Percentiles rank a stretch among this genome's conserved stretches.
phyloP scores from a whole-genome alignment of 2,888 invertebrate species.

The Chrysotoxum bicinctum region DNA sequence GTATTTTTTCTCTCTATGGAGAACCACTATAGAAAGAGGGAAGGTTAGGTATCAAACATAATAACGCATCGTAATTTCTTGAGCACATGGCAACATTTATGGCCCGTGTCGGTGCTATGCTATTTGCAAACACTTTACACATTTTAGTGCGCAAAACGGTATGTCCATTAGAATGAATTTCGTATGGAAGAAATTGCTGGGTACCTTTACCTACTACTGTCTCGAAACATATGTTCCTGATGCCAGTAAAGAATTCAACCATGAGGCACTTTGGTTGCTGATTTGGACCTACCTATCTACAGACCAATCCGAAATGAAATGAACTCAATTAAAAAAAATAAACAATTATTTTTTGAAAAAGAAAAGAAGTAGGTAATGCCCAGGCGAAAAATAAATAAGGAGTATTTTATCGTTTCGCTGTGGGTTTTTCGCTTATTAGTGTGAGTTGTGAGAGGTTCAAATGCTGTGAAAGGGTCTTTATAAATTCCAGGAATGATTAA shows the following conservation, averaged over 20 bases:
- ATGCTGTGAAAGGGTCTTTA: too few relatives aligned
- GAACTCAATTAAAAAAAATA: background rate
- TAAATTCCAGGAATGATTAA: too few relatives aligned
- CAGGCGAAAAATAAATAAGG: too few relatives aligned
- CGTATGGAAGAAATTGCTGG: background rate
- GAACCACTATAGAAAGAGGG: background rate
- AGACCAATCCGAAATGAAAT: conserved; percentile 19
- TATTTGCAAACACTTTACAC: conserved; percentile 55
- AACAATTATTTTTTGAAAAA: conserved; percentile 12
- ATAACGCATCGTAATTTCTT: conserved; percentile 44
- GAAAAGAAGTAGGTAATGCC: too few relatives aligned
- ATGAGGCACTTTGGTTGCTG: conserved; percentile 25
- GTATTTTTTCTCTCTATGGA: background rate
- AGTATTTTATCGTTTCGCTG: too few relatives aligned
- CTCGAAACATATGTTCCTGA: conserved; percentile 42
- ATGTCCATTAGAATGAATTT: background rate
- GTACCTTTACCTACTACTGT: background rate
- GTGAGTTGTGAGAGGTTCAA: too few relatives aligned
- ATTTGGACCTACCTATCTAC: background rate
- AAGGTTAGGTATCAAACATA: conserved; percentile 4
- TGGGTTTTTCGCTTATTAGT: too few relatives aligned
- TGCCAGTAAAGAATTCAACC: conserved; percentile 5
- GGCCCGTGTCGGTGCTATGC: conserved; percentile 30
- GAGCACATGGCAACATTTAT: conserved; percentile 52
- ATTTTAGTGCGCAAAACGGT: conserved; percentile 1